Evolutionary conservation across 2,113 vertebrate genomes (phyloP), one percentile per base, ranked within the genome.

Genomic region (Catharus bicknelli): DNA sequence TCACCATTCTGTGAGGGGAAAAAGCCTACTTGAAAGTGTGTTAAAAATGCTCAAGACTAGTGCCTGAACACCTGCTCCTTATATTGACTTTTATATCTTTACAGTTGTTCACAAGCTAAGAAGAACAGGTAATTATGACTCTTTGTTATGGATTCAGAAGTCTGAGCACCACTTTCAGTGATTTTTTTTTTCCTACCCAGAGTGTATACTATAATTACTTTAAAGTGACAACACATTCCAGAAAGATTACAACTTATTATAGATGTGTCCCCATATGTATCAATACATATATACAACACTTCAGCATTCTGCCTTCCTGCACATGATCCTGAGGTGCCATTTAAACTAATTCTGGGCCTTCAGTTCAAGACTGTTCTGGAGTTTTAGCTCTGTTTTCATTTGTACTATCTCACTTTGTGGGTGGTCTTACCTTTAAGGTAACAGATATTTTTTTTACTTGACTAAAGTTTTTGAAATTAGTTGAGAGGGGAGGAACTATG

Each of bases 51-150:
- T 92, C 55, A 53, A 77, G 43, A 43, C 17, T 8, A 83, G 34
- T 70, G 18, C 11, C 55, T 90, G 76, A 92, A 90, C 79, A 80
- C 45, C 68, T 84, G 82, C 38, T 47, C n/a, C 34, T 90, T 68
- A 19, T 34, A 50, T 21, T 42, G 30, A 72, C 32, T 86, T 76
- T 45, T 34, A 25, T 47, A 36, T 11, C 10, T 30, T 85, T 57
- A 26, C 13, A 11, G 23, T 40, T 42, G 7, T 73, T 91, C n/a
- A 53, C 13, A 6, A 30, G 0, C 12, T 55, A 29, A 63, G 32
- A 73, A 54, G 45, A 30, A 2, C 13, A 34, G 10, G 22, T 75
- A 55, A 61, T 69, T 75, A 47, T 32, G 34, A 20, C 47, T 2
- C 2, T 62, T 73, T 59, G 27, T 48, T 83, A 48, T 16, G 2